These are phyloP conservation scores for Cremastinae sp. DNA, from an alignment of 2,888 invertebrate species.

Conservation along the genomic window DNA sequence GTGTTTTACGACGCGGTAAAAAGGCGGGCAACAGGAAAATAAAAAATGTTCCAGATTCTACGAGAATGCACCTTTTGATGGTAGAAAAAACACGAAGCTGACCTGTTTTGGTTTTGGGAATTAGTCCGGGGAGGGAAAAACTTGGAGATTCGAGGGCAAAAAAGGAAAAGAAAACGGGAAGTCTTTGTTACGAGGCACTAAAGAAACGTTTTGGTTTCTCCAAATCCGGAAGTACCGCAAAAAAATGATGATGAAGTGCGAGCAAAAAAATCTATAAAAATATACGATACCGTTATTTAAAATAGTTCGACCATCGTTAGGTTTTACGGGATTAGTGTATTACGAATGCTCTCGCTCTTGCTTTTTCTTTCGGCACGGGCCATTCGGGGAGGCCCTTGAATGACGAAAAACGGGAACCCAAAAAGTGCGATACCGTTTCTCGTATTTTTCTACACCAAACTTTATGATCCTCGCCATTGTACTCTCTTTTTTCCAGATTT, in stretches of 20 bases:
- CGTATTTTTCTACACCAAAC: constrained; percentile 63
- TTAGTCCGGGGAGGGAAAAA: constrained; percentile 71
- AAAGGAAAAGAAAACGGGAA: too few relatives aligned
- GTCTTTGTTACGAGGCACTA: not conserved
- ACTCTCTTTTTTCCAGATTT: constrained; percentile 19
- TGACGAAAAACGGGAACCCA: constrained; percentile 73
- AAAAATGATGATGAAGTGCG: constrained; percentile 31
- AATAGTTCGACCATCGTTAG: constrained; percentile 73
- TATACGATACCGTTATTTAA: constrained; percentile 78
- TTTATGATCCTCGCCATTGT: constrained; percentile 50
- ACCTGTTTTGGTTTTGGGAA: constrained; percentile 77
- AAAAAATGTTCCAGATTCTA: constrained; percentile 71
- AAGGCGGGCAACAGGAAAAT: constrained; percentile 33
- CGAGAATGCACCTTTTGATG: constrained; percentile 41
- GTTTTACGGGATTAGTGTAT: constrained; percentile 55
- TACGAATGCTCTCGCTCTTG: not conserved
- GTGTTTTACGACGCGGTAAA: constrained; percentile 34
- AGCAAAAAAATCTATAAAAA: constrained; percentile 71
- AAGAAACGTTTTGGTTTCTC: constrained; percentile 30
- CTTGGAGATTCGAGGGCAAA: constrained; percentile 58
- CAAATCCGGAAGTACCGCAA: constrained; percentile 18
- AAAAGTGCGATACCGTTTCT: constrained; percentile 74
- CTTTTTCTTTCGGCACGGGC: not conserved
- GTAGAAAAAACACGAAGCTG: constrained; percentile 68
- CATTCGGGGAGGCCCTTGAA: constrained; percentile 53